Conservation (phyloP, 2,888 invertebrate genomes). For the Adelphocoris suturalis region DNA sequence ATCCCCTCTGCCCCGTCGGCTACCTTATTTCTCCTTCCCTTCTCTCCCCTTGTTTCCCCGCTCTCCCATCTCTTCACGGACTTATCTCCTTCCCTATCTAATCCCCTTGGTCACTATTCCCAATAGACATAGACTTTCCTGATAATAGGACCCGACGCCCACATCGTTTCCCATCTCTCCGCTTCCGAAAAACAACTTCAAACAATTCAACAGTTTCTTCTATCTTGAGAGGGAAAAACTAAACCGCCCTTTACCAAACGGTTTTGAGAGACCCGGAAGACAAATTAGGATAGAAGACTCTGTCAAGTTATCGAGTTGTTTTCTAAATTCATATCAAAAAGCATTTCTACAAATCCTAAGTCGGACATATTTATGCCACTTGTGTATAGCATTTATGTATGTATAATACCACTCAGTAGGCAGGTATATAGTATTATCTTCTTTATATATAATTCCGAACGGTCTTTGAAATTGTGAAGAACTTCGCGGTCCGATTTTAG, state of each 20-base stretch:
- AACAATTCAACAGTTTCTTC: conserved; percentile 28
- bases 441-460: too few relatives aligned
- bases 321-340: too few relatives aligned
- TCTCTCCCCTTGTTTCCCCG: neutral
- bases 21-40: conserved; percentile 18
- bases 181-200: conserved; percentile 9
- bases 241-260: neutral
- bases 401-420: too few relatives aligned
- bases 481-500: too few relatives aligned
- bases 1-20: conserved; percentile 49
- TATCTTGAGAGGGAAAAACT: neutral
- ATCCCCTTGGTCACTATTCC: conserved; percentile 47
- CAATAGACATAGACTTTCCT: conserved; percentile 27
- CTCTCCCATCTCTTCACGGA: conserved; percentile 23
- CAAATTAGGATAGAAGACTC: neutral
- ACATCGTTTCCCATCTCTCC: neutral
- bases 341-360: too few relatives aligned
- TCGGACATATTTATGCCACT: too few relatives aligned
- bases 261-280: neutral
- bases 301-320: too few relatives aligned
- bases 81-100: conserved; percentile 44
- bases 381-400: too few relatives aligned
- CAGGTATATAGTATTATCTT: too few relatives aligned
- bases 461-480: too few relatives aligned
- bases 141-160: conserved; percentile 11